A percentile compares a stretch with the other conserved stretches of the same genome.
Conservation (phyloP, 1,140 invertebrate genomes). For the Sarcophaga bullata region DNA sequence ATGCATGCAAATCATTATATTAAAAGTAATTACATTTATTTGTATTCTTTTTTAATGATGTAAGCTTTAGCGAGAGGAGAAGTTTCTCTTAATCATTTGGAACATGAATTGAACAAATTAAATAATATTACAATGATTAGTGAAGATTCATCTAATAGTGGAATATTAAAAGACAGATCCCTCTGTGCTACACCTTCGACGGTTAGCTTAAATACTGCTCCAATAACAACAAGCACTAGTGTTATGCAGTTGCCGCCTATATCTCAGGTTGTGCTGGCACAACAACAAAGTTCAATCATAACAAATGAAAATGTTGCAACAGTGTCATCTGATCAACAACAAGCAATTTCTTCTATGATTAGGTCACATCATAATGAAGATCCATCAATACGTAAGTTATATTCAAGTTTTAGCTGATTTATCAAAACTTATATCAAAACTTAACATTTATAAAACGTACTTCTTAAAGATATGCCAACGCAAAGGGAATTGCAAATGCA, state of each 20-base stretch:
- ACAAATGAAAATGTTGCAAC: not conserved
- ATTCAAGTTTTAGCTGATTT: not conserved
- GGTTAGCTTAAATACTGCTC: not conserved
- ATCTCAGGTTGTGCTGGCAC: not conserved
- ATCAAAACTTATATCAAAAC: not conserved
- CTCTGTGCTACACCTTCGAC: not conserved
- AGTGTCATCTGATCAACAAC: conserved; percentile 8
- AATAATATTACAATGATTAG: not conserved
- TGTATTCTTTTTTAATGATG: no score
- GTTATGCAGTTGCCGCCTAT: not conserved
- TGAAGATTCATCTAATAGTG: not conserved
- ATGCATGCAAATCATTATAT: no score
- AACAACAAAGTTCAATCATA: not conserved
- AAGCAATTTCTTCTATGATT: not conserved
- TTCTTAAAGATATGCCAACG: conserved; percentile 77
- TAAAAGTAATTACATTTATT: not conserved
- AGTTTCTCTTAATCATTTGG: not conserved
- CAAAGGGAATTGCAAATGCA: conserved; percentile 84
- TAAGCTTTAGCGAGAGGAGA: not conserved
- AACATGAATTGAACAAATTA: not conserved
- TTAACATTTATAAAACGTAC: not conserved
- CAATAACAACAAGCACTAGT: not conserved
- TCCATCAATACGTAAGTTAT: conserved; percentile 1
- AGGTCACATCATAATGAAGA: conserved; percentile 2
- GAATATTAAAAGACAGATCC: not conserved